Conservation (phyloP, 2,797 vertebrate genomes). For the Acanthornis magna region DNA sequence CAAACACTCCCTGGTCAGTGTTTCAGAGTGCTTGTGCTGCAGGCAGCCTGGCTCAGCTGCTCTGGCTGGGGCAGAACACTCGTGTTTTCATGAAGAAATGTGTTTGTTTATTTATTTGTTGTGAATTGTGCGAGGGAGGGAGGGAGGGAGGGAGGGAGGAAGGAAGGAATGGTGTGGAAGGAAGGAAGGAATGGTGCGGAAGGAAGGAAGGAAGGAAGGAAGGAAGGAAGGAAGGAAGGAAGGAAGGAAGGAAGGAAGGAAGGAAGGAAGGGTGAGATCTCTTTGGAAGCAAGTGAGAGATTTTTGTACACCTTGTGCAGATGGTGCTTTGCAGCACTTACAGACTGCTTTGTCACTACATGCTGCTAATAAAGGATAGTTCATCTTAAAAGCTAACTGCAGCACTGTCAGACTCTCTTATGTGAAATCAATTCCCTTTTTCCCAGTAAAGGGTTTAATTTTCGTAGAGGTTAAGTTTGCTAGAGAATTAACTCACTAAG, state of each 20-base stretch:
- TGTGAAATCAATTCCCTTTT: background rate
- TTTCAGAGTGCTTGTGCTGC: fast-evolving
- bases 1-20: fast-evolving
- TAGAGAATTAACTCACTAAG: background rate
- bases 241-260: too few relatives aligned
- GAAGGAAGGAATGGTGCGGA: too few relatives aligned
- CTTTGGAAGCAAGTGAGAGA: background rate
- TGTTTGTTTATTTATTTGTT: fast-evolving
- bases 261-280: background rate
- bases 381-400: background rate
- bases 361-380: background rate
- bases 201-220: background rate
- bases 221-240: too few relatives aligned
- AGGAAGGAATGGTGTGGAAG: too few relatives aligned
- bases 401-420: background rate
- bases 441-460: background rate
- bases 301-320: background rate
- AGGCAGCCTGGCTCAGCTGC: background rate
- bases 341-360: background rate
- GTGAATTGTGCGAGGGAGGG: fast-evolving
- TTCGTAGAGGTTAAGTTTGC: background rate
- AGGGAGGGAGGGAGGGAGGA: background rate
- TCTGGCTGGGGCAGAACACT: background rate
- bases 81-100: too few relatives aligned
- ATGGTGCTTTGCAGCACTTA: background rate